phyloP scores from a whole-genome alignment of 35 echinoderm and acorn worm species.

The Patiria miniata region DNA sequence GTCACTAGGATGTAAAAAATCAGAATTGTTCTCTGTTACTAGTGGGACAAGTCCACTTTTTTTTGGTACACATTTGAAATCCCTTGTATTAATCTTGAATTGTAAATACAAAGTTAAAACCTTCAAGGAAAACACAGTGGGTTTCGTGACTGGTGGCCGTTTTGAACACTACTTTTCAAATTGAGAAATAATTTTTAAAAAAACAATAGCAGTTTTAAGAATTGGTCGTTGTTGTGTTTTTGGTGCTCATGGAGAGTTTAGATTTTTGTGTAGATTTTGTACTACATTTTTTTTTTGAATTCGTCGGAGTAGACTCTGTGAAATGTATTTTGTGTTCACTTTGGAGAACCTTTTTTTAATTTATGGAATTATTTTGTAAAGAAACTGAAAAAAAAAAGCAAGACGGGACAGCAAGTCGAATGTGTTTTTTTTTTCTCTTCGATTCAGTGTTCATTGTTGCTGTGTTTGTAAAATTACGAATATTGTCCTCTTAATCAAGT shows the following conservation, averaged over 20 bases:
- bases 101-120: slow-evolving; percentile 8
- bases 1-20: background rate
- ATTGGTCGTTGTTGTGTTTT: background rate
- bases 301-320: background rate
- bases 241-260: slow-evolving; percentile 2
- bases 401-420: background rate
- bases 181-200: too few relatives aligned
- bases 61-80: background rate
- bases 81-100: slow-evolving; percentile 9
- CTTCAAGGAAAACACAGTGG: background rate
- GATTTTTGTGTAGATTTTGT: background rate
- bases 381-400: background rate
- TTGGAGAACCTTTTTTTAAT: background rate
- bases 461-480: background rate
- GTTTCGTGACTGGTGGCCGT: background rate
- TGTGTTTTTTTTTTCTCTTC: too few relatives aligned
- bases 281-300: background rate
- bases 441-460: slow-evolving; percentile 13
- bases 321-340: background rate
- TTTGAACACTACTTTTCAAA: background rate
- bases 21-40: background rate
- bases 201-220: background rate
- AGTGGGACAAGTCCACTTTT: slow-evolving; percentile 9
- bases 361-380: slow-evolving; percentile 26
- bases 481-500: slow-evolving; percentile 24